Evolutionary conservation across 2,113 vertebrate species (phyloP).

Genomic region (Lophius piscatorius): DNA sequence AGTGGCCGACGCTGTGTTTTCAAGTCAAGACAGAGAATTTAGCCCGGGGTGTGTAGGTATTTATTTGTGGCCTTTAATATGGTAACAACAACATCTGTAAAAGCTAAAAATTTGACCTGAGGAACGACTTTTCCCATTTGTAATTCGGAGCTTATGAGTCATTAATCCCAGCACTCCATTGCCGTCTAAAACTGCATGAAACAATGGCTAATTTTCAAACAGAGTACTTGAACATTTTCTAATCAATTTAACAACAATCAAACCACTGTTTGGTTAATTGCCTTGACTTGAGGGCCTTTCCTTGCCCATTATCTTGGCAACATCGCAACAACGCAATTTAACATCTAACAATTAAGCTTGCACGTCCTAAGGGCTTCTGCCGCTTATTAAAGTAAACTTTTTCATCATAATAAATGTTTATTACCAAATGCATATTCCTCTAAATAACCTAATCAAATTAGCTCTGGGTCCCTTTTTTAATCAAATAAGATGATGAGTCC

Average conservation of each 20-base stretch:
- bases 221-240: conserved; percentile 80
- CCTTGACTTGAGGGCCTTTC: conserved; percentile 80
- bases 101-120: conserved; percentile 41
- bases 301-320: conserved; percentile 82
- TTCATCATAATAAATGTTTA: conserved; percentile 81
- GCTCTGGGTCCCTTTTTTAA: conserved; percentile 76
- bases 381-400: conserved; percentile 82
- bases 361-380: conserved; percentile 76
- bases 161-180: conserved; percentile 68
- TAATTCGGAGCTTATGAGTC: conserved; percentile 56
- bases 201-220: conserved; percentile 77
- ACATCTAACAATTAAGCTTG: conserved; percentile 81
- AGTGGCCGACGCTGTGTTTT: conserved; percentile 15
- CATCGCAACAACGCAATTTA: conserved; percentile 81
- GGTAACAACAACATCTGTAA: conserved; percentile 12
- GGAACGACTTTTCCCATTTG: conserved; percentile 62
- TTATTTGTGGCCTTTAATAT: conserved; percentile 7
- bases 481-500: conserved; percentile 74
- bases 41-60: conserved; percentile 11
- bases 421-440: conserved; percentile 72
- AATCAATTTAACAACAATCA: conserved; percentile 83
- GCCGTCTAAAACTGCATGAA: conserved; percentile 63
- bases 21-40: conserved; percentile 3
- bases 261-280: conserved; percentile 82
- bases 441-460: conserved; percentile 80